phyloP scores from a whole-genome alignment of 37 sponge, comb jelly and placozoan genomes.

The Eunapius fragilis region DNA sequence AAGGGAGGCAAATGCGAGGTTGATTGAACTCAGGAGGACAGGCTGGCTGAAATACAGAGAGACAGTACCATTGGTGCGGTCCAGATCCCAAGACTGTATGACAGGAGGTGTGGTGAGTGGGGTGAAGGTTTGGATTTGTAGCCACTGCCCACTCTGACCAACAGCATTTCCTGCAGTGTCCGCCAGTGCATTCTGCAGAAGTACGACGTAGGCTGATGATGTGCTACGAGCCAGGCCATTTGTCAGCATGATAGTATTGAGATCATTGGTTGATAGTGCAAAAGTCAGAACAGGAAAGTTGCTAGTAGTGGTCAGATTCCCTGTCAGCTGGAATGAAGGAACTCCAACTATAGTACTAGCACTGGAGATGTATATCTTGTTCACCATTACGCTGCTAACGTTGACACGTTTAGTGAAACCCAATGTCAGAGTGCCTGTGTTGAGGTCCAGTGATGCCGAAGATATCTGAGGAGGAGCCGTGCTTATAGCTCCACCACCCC shows the following conservation, averaged over 20 bases:
- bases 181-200: conserved; percentile 37
- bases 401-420: conserved; percentile 63
- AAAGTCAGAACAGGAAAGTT: conserved; percentile 59
- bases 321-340: conserved; percentile 30
- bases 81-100: conserved; percentile 34
- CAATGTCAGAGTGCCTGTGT: conserved; percentile 53
- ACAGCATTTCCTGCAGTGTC: conserved; percentile 66
- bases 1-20: conserved; percentile 48
- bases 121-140: conserved; percentile 20
- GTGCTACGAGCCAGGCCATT: conserved; percentile 37
- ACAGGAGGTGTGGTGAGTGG: conserved; percentile 67
- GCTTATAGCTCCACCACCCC: conserved; percentile 18
- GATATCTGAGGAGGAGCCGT: conserved; percentile 50
- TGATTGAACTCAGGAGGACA: conserved; percentile 1
- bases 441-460: conserved; percentile 36
- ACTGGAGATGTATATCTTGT: conserved; percentile 32
- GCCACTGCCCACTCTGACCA: background rate
- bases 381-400: conserved; percentile 32
- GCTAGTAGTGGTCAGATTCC: conserved; percentile 47
- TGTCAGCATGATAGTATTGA: conserved; percentile 71
- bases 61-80: conserved; percentile 12
- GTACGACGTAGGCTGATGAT: conserved; percentile 26
- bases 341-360: background rate
- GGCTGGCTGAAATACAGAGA: conserved; percentile 55
- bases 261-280: conserved; percentile 50